These are phyloP conservation scores for Sarcophaga rosellei DNA, from an alignment of 2,888 invertebrate genomes.

Conservation along the genomic window DNA sequence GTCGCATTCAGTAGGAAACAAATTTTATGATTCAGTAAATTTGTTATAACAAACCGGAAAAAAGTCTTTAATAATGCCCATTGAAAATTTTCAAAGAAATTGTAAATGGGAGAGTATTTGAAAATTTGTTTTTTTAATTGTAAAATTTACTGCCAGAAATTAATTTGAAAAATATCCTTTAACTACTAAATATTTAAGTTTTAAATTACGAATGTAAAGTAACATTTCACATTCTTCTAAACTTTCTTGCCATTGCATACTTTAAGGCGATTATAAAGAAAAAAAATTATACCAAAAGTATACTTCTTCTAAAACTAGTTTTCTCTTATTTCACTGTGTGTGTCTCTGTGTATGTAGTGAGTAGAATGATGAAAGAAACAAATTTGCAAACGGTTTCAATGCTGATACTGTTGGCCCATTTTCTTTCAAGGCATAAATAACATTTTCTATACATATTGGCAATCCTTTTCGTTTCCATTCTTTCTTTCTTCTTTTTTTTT, in stretches of 20 bases:
- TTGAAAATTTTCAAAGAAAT: too few species aligned
- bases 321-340: not conserved
- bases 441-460: conserved; percentile 8
- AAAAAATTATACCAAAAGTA: not conserved
- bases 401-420: not conserved
- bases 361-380: not conserved
- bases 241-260: too few species aligned
- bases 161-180: not conserved
- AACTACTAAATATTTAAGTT: not conserved
- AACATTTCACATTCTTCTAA: not conserved
- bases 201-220: not conserved
- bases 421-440: not conserved
- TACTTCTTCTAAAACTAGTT: not conserved
- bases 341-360: too few species aligned
- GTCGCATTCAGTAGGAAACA: too few species aligned
- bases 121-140: too few species aligned
- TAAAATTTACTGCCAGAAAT: not conserved
- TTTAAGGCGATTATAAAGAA: conserved; percentile 9
- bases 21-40: too few species aligned
- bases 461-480: not conserved
- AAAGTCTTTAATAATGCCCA: too few species aligned
- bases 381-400: not conserved
- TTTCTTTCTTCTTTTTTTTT: too few species aligned
- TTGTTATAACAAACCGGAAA: too few species aligned
- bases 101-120: too few species aligned